Evolutionary conservation across 2,888 invertebrate species (phyloP).

Genomic region (Clivina fossor): DNA sequence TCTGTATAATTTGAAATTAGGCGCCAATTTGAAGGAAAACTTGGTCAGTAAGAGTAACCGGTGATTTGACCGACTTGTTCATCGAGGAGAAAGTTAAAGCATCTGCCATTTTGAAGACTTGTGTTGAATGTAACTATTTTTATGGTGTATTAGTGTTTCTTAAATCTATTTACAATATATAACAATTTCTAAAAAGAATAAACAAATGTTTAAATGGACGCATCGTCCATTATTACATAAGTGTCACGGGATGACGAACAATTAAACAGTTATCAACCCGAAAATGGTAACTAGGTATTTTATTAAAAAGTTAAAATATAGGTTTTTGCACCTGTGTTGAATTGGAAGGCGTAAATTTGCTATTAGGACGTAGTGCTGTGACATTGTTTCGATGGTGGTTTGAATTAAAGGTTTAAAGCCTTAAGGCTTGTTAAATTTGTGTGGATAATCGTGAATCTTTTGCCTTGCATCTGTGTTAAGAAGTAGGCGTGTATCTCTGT

Average conservation of each 20-base stretch:
- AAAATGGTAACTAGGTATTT: slow-evolving; percentile 87
- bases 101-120: slow-evolving; percentile 51
- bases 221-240: slow-evolving; percentile 98
- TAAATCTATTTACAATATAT: slow-evolving; percentile 35
- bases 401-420: slow-evolving; percentile 20
- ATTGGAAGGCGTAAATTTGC: slow-evolving; percentile 31
- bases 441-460: slow-evolving; percentile 21
- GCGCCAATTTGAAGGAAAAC: no score
- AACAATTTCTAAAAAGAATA: slow-evolving; percentile 41
- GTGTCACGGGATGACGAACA: slow-evolving; percentile 97
- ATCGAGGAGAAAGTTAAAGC: slow-evolving; percentile 45
- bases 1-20: no score
- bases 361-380: slow-evolving; percentile 18
- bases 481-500: no score
- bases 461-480: no score
- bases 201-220: slow-evolving; percentile 88
- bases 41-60: slow-evolving; percentile 39
- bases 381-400: slow-evolving; percentile 16
- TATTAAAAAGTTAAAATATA: slow-evolving; percentile 38
- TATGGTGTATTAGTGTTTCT: slow-evolving; percentile 42
- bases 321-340: slow-evolving; percentile 41
- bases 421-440: slow-evolving; percentile 18
- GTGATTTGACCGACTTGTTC: slow-evolving; percentile 34
- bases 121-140: slow-evolving; percentile 46
- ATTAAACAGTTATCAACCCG: slow-evolving; percentile 87